Evolutionary conservation across 1,140 invertebrate genomes (phyloP), one percentile per base, ranked within the genome.

Genomic region (Triops cancriformis): DNA sequence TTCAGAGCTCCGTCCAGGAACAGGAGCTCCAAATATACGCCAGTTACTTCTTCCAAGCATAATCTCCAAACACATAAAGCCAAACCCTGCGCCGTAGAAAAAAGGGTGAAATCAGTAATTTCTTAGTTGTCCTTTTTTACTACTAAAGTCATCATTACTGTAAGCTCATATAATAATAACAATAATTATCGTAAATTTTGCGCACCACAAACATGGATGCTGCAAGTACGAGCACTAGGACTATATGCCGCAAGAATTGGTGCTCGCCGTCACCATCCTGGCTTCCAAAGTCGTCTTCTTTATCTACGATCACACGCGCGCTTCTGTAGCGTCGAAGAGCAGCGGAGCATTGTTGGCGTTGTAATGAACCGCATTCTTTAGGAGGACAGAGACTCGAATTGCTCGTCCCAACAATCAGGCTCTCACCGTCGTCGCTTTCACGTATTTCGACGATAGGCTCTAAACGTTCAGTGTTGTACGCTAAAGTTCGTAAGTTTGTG

Each of bases 181-280:
- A 26, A 79, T 73, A 26, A 80, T 31, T 76, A 14, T 0, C 0
- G 23, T 41, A 73, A 6, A 73, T 51, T 41, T n/a, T 23, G 84
- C 91, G 89, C 84, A 94, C 93, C 81, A 96, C 90, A 85, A 96
- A 94, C 91, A 97, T 96, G 23, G 93, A 94, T 73, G 91, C 90
- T 28, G 90, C 86, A 77, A 96, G 86, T 0, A 93, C 85, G 45
- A 98, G 89, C 12, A 97, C 84, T n/a, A 97, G 86, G 28, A 96
- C 90, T 26, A 93, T 89, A 84, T 97, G 95, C 80, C 90, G 88
- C 76, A 94, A 86, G 77, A 91, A 89, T 83, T 97, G 94, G 79
- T 90, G 86, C 79, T 87, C 85, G 80, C 86, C 85, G 74, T 85
- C 83, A 7, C 83, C 77, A 76, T 84, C 83, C n/a, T 82, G 51